Conservation (phyloP, 2,888 invertebrate genomes). For the Neoaliturus tenellus region DNA sequence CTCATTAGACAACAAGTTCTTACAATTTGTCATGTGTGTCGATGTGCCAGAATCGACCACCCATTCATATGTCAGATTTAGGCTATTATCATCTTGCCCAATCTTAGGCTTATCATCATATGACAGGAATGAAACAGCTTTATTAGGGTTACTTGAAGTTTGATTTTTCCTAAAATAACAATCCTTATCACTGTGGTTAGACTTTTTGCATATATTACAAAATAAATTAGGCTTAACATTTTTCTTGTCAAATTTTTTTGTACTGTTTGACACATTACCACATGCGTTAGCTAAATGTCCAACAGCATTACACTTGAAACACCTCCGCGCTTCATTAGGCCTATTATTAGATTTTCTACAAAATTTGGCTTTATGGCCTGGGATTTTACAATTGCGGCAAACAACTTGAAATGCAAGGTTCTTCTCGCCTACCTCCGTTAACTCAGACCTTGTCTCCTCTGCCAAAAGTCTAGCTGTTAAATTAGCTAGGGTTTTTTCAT, state of each 20-base stretch:
- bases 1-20: not conserved
- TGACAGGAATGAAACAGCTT: not conserved
- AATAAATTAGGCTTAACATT: not conserved
- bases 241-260: not conserved
- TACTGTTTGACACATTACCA: too few relatives aligned
- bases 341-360: too few relatives aligned
- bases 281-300: conserved; percentile 12
- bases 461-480: too few relatives aligned
- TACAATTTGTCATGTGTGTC: not conserved
- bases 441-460: too few relatives aligned
- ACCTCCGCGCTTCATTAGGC: too few relatives aligned
- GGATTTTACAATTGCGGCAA: too few relatives aligned
- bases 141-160: too few relatives aligned
- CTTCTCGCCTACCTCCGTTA: too few relatives aligned
- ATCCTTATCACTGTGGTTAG: conserved; percentile 8
- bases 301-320: not conserved
- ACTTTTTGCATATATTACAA: not conserved
- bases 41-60: not conserved
- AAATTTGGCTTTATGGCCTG: too few relatives aligned
- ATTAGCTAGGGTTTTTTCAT: too few relatives aligned
- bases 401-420: too few relatives aligned
- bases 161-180: conserved; percentile 32
- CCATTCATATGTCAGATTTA: too few relatives aligned
- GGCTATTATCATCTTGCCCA: not conserved
- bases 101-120: not conserved